A percentile compares a stretch with the other conserved stretches of the same genome.
These are phyloP conservation scores for Beroe forskalii DNA, from an alignment of 37 sponge, comb jelly and placozoan genomes.

Conservation along the genomic window DNA sequence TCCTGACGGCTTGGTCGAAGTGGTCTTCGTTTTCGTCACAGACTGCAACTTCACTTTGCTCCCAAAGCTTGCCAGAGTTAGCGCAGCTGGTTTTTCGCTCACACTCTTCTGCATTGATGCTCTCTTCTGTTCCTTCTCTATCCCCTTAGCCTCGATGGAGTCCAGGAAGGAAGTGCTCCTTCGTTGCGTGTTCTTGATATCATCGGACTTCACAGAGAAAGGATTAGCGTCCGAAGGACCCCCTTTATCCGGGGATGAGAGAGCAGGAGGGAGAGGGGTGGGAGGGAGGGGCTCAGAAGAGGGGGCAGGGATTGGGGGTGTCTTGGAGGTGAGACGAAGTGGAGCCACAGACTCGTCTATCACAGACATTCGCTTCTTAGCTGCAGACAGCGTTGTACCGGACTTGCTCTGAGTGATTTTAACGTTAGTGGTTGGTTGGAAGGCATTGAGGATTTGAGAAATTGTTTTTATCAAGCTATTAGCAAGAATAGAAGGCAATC, in stretches of 20 bases:
- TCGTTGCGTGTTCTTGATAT: conserved; percentile 35
- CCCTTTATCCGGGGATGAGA: too few relatives aligned
- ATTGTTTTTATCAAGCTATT: too few relatives aligned
- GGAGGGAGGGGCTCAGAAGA: background rate
- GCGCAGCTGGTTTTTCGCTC: background rate
- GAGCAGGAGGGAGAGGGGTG: background rate
- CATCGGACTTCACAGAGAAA: conserved; percentile 35
- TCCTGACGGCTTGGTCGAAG: background rate
- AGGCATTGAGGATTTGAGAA: too few relatives aligned
- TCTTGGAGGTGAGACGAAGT: background rate
- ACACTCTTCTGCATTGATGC: background rate
- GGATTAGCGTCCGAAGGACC: conserved; percentile 14
- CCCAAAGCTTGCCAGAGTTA: background rate
- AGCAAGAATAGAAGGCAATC: too few relatives aligned
- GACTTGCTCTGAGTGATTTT: background rate
- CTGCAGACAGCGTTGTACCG: background rate
- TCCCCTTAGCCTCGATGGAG: conserved; percentile 14
- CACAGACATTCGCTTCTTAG: conserved; percentile 12
- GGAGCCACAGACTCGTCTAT: conserved; percentile 54
- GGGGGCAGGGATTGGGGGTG: too few relatives aligned
- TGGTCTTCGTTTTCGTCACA: background rate
- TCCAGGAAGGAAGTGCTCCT: conserved; percentile 38
- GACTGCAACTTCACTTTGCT: background rate
- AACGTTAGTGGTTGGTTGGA: too few relatives aligned
- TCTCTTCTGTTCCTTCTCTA: conserved; percentile 33